Base-by-base conservation (phyloP, 2,888 invertebrate genomes). In the Dasypogon diadema region DNA sequence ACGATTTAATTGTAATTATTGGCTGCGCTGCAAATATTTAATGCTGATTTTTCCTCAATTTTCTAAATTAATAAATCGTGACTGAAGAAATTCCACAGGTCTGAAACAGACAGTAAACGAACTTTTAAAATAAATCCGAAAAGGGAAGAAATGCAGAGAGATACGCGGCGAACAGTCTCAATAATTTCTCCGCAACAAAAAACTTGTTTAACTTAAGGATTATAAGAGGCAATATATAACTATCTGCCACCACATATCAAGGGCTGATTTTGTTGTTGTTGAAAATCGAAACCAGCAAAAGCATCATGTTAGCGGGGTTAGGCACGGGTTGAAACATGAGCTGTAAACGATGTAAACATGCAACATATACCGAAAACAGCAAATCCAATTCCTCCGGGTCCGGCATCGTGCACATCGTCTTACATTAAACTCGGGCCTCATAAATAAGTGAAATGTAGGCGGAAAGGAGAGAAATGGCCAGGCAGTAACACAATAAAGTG, bases 401-500 rank as follows among this genome's bases (percentile, higher is more conserved):
- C 56, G 56, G 26, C 42, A 16, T 46, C 42, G 56, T 55, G 55
- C 18, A 14, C 65, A 55, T 55, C 34, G 72, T 37, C 56, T 73
- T 56, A 73, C 56, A 56, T 51, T 76, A 76, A 76, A 70, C 70
- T 78, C 76, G 75, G 18, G 46, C 75, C 78, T 75, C 76, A 58
- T 79, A 79, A 79, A 79, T 79, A 79, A 79, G 68, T 76, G 77
- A 77, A 77, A 79, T 79, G 79, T 79, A 77, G 79, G 79, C 79
- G 79, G 79, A 79, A 79, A 79, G 79, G 74, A 79, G 79, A 74
- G 76, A 79, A 78, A 79, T 79, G 78, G 78, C 77, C 78, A 76
- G 77, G 77, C 8, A 30, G 30, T 77, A 78, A 78, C 79, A 79
- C 79, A 78, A 79, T 79, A 79, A 79, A 74, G 74, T 58, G 55